phyloP scores from a whole-genome alignment of 2,113 vertebrate species.

The Anolis carolinensis region DNA sequence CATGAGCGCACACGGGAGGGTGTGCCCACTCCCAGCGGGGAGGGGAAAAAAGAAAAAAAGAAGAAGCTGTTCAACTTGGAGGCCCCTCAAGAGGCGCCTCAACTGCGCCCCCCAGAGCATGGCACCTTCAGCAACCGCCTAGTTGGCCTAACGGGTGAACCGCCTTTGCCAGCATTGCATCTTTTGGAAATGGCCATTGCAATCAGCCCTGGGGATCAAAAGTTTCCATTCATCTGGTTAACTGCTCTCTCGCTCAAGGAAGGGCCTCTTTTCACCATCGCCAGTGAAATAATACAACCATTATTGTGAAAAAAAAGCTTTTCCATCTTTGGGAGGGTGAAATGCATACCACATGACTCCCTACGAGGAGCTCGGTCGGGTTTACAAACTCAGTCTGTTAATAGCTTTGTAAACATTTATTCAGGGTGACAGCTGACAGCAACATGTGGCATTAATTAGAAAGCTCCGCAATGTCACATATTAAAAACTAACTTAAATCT shows the following conservation, averaged over 20 bases:
- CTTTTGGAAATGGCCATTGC: not conserved
- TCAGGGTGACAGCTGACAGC: slow-evolving; percentile 82
- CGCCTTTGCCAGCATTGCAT: no score
- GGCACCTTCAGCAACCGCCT: no score
- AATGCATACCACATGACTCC: slow-evolving; percentile 81
- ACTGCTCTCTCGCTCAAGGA: slow-evolving; percentile 49
- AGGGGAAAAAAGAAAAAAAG: no score
- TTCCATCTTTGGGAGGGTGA: slow-evolving; percentile 76
- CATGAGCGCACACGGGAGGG: no score
- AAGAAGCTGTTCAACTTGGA: no score
- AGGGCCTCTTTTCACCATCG: slow-evolving; percentile 68
- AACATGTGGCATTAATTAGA: slow-evolving; percentile 86
- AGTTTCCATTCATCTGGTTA: not conserved
- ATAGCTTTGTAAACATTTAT: slow-evolving; percentile 89
- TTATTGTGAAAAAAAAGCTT: slow-evolving; percentile 72
- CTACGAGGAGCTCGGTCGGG: slow-evolving; percentile 72
- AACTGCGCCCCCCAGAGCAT: no score
- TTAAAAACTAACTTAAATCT: slow-evolving; percentile 80
- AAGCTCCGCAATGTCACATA: slow-evolving; percentile 76
- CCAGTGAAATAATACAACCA: slow-evolving; percentile 75
- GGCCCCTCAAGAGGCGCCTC: no score
- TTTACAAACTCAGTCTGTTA: slow-evolving; percentile 86
- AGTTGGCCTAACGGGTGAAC: no score
- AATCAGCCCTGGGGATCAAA: slow-evolving; percentile 19
- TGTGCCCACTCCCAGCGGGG: no score